Base-by-base conservation (phyloP, 2,888 invertebrate genomes). In the Boloria euphrosyne region DNA sequence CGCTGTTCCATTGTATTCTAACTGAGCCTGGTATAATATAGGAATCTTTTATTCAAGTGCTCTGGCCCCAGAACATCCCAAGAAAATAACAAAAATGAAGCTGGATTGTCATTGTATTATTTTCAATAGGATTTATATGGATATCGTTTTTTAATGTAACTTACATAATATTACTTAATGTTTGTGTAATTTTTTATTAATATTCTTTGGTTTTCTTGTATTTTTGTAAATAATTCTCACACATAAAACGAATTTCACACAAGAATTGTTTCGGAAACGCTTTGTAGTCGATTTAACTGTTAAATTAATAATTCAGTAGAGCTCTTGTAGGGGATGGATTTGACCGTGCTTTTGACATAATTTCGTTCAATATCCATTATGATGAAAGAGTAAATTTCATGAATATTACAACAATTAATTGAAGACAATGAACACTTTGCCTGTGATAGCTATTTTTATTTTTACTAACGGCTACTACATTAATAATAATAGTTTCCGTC, bases 11-110 rank as follows among this genome's bases (percentile, higher is more conserved):
- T 90, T 92, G 90, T 92, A 75, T 78, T 80, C 78, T 69, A 76
- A 76, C 77, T 77, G 78, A 80, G 84, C 76, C 78, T 74, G 81
- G 85, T 82, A 89, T 89, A 87, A 89, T 88, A 87, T 84, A 84
- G 85, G 85, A 87, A 90, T 90, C 88, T 90, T 90, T 91, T 91
- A 90, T 91, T 90, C 90, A 90, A 89, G 87, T 89, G 85, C 86
- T 79, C 80, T 81, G 84, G 84, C 79, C 86, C 82, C 83, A 80
- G 78, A 86, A 85, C 82, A 80, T 81, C 80, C 78, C 83, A 87
- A 89, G 86, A 87, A 85, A 88, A 88, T 87, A 88, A 87, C 81
- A 86, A 84, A 87, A 83, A 86, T 86, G 85, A 79, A 87, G 82
- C 84, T 84, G 84, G 31, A 83, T 85, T 80, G 81, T 86, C 87